Conservation (phyloP, 2,113 vertebrate species). For the Barnardius zonarius region DNA sequence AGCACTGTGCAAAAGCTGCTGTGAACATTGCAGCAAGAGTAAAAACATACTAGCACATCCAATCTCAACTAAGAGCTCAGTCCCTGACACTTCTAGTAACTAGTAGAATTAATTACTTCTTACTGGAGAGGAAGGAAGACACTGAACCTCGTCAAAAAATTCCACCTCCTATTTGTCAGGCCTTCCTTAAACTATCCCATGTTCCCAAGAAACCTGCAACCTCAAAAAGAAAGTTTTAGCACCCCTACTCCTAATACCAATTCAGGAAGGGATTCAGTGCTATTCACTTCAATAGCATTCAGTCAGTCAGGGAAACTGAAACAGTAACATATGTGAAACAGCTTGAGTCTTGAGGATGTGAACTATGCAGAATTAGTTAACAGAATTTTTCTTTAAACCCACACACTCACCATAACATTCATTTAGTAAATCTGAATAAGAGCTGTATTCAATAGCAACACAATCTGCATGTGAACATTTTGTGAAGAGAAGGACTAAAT, state of each 20-base stretch:
- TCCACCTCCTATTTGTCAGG: neutral
- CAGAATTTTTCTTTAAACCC: constrained; percentile 5
- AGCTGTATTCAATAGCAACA: constrained; percentile 24
- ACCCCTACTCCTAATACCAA: neutral
- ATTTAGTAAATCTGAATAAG: constrained; percentile 56
- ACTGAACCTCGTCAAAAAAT: neutral
- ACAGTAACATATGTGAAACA: constrained; percentile 52
- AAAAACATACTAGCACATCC: neutral
- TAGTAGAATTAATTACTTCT: neutral
- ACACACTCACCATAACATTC: constrained; percentile 32
- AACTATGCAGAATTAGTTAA: constrained; percentile 45
- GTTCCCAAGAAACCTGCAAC: neutral
- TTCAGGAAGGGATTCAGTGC: neutral
- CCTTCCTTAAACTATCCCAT: neutral
- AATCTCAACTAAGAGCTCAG: neutral
- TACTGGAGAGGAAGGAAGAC: neutral
- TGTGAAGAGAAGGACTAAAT: constrained; percentile 11
- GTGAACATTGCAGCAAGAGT: neutral
- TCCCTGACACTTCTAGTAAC: neutral
- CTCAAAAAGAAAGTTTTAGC: neutral
- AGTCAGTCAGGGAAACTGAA: constrained; percentile 14
- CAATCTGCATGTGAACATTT: constrained; percentile 18
- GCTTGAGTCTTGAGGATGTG: constrained; percentile 39
- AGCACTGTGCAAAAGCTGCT: neutral
- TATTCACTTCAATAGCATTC: neutral